Evolutionary conservation across 2,888 invertebrate species (phyloP).

Genomic region (Coenonympha arcania): DNA sequence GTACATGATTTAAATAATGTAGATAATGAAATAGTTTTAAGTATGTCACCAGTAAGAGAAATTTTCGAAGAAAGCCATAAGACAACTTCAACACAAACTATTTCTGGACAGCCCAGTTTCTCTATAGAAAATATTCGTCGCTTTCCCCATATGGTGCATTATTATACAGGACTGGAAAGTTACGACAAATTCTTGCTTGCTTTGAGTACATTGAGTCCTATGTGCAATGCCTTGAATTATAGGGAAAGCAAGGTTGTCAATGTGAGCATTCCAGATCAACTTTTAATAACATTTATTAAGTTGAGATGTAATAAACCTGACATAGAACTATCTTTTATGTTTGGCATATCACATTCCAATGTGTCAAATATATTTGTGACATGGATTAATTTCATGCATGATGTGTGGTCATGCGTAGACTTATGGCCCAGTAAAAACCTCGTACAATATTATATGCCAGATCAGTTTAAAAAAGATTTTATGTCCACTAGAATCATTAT

Average conservation of each 20-base stretch:
- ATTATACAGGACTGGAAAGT: neutral
- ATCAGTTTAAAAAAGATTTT: too few relatives aligned
- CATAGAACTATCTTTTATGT: too few relatives aligned
- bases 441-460: neutral
- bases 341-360: too few relatives aligned
- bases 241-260: neutral
- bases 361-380: too few relatives aligned
- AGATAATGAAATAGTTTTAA: neutral
- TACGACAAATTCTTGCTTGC: neutral
- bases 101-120: too few relatives aligned
- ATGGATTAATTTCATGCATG: neutral
- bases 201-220: neutral
- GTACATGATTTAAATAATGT: too few relatives aligned
- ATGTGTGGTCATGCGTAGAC: neutral
- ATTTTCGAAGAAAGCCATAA: neutral
- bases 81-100: neutral
- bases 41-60: neutral
- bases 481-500: too few relatives aligned
- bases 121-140: too few relatives aligned
- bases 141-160: too few relatives aligned
- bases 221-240: neutral
- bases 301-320: too few relatives aligned
- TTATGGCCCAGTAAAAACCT: neutral
- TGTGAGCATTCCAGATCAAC: neutral
- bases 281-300: neutral